These are phyloP conservation scores for Ptilorrhoa leucosticta DNA, from an alignment of 2,113 vertebrate species.

Conservation along the genomic window DNA sequence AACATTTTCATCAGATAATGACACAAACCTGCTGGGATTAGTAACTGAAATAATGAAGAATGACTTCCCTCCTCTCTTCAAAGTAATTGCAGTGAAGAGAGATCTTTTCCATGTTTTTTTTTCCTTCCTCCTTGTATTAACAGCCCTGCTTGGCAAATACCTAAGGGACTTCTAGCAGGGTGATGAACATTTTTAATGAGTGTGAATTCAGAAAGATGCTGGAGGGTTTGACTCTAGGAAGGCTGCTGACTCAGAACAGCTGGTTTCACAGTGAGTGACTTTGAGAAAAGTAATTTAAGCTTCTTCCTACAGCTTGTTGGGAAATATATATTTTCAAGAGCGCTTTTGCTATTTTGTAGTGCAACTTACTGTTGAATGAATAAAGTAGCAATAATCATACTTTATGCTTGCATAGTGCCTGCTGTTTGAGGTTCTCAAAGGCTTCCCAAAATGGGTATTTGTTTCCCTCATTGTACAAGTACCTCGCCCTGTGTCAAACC, in stretches of 20 bases:
- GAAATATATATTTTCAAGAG: constrained; percentile 15
- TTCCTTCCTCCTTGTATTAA: background rate
- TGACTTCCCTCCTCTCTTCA: constrained; percentile 13
- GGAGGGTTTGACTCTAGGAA: background rate
- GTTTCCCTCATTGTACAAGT: background rate
- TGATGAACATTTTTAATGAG: constrained; percentile 6
- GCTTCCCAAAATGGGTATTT: background rate
- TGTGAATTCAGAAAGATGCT: constrained; percentile 26
- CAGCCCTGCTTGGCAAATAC: background rate
- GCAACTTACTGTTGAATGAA: background rate
- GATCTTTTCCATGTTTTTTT: background rate
- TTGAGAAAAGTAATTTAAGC: constrained; percentile 48
- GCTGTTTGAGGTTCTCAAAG: background rate
- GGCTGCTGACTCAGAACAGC: constrained; percentile 22
- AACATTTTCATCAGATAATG: constrained; percentile 57
- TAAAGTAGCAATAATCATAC: constrained; percentile 17
- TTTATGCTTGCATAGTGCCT: background rate
- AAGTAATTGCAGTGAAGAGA: constrained; percentile 24
- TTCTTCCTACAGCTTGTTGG: background rate
- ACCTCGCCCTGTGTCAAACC: background rate
- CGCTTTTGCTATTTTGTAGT: constrained; percentile 19
- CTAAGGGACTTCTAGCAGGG: constrained; percentile 3
- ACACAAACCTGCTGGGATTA: constrained; percentile 58
- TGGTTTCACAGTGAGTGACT: constrained; percentile 23
- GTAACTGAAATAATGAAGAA: constrained; percentile 58